These are phyloP conservation scores for Mallotus villosus DNA, from an alignment of 2,797 vertebrate species.

Conservation along the genomic window DNA sequence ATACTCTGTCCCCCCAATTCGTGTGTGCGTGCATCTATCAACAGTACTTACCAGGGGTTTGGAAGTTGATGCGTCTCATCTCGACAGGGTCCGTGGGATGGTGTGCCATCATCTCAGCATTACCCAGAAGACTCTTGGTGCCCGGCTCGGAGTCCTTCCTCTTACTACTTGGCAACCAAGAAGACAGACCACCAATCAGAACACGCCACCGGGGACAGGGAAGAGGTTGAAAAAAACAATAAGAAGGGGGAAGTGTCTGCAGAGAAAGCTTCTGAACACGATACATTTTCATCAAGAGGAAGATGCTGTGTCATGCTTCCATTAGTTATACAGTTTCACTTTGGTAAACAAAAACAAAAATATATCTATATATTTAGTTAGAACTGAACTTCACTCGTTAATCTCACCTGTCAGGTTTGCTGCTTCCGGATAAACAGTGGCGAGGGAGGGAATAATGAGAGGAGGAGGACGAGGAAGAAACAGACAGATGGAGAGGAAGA, in stretches of 20 bases:
- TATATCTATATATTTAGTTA: not conserved
- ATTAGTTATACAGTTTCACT: not conserved
- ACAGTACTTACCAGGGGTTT: slow-evolving; percentile 86
- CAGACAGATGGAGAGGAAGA: slow-evolving; percentile 65
- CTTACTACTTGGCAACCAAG: slow-evolving; percentile 79
- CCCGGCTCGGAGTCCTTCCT: slow-evolving; percentile 94
- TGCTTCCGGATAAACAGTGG: slow-evolving; percentile 27
- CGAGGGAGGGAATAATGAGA: not conserved
- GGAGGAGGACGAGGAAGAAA: slow-evolving; percentile 44
- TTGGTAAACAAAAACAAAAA: not conserved
- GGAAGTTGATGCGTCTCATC: slow-evolving; percentile 98
- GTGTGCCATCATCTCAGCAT: slow-evolving; percentile 90
- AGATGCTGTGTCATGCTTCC: not conserved
- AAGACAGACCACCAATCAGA: slow-evolving; percentile 31
- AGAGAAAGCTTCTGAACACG: not conserved
- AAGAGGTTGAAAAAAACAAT: slow-evolving; percentile 14
- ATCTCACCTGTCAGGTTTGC: slow-evolving; percentile 52
- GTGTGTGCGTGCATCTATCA: not conserved
- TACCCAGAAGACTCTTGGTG: slow-evolving; percentile 93
- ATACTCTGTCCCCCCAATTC: not conserved
- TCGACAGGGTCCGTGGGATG: slow-evolving; percentile 97
- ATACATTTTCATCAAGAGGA: not conserved
- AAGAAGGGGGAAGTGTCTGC: not conserved
- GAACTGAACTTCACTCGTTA: not conserved
- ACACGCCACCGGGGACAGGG: slow-evolving; percentile 35